Conservation (phyloP, 2,888 invertebrate genomes). For the Pollenia griseotomentosa region DNA sequence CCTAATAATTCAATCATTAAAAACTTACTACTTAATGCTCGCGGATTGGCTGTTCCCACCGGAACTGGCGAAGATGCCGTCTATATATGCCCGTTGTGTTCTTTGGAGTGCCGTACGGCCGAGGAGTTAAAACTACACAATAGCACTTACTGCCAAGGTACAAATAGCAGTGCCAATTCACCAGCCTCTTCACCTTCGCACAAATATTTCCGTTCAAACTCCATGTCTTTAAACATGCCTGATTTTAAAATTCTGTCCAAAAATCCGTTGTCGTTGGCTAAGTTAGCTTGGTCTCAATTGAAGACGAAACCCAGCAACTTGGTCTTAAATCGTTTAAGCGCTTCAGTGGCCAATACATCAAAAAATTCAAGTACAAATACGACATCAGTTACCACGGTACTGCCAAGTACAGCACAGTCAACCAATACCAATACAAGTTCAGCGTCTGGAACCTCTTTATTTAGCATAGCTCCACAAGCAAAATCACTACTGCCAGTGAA, state of each 20-base stretch:
- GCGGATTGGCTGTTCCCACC: constrained; percentile 84
- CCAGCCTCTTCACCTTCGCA: constrained; percentile 83
- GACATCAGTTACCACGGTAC: constrained; percentile 68
- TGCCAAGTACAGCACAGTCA: constrained; percentile 51
- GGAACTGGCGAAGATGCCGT: constrained; percentile 87
- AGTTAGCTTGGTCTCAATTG: constrained; percentile 83
- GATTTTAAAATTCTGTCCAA: constrained; percentile 85
- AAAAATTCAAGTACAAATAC: constrained; percentile 74
- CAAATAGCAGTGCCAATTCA: constrained; percentile 83
- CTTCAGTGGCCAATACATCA: constrained; percentile 78
- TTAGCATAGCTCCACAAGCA: constrained; percentile 31
- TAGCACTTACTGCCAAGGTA: constrained; percentile 91
- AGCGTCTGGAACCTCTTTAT: constrained; percentile 49
- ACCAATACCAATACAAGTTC: constrained; percentile 30
- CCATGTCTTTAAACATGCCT: constrained; percentile 86
- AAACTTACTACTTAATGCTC: constrained; percentile 90
- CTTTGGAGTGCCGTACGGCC: constrained; percentile 91
- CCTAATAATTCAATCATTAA: constrained; percentile 90
- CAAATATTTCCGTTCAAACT: constrained; percentile 86
- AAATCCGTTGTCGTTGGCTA: constrained; percentile 81
- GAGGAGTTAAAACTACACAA: constrained; percentile 93
- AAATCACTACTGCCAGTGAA: constrained; percentile 44
- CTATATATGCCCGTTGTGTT: constrained; percentile 91
- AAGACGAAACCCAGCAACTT: constrained; percentile 86
- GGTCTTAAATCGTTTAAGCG: constrained; percentile 84